Base-by-base conservation (phyloP, 2,888 invertebrate genomes). In the Harpagoxenus sublaevis region DNA sequence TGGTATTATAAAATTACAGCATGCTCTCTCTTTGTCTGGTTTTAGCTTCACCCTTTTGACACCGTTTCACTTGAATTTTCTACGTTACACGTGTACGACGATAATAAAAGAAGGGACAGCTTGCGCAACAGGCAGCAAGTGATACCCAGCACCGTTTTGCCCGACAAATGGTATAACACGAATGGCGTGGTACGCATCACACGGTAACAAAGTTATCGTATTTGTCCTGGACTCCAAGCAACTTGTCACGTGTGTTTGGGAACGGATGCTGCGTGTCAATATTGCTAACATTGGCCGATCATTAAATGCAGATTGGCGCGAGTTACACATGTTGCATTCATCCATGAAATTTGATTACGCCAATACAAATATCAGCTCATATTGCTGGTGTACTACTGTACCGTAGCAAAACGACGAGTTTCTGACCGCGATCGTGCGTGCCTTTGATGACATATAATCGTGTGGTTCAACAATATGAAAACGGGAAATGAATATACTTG, bases 141-240 rank as follows among this genome's bases (percentile, higher is more conserved):
- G 60, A 81, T 51, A 73, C 5, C 18, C 12, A 51, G 45, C 51
- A 60, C n/a, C 73, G 73, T 81, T 81, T 51, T 51, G 55, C 48
- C 18, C 60, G 73, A 73, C 60, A 73, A 81, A 81, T 73, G 79
- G 28, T 73, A 60, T 57, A 70, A 70, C 78, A 78, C 78, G 70
- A 70, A 55, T 45, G 48, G 48, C 53, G 53, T 62, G 63, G 39
- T 63, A n/a, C 65, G 53, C 60, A 81, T 73, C 60, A 60, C 60
- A 73, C 15, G 18, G 70, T 79, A 79, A 79, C 60, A 60, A 79
- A 81, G 79, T 81, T 81, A 81, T 60, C 73, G 48, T 71, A 51
- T 73, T 81, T 77, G 75, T 77, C 51, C 73, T 57, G 39, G 10
- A 60, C 28, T 18, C 23, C 55, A 60, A 73, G 73, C 60, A 71